Evolutionary conservation across 2,888 invertebrate genomes (phyloP), one percentile per base, ranked within the genome.

Genomic region (Meloe dianella): DNA sequence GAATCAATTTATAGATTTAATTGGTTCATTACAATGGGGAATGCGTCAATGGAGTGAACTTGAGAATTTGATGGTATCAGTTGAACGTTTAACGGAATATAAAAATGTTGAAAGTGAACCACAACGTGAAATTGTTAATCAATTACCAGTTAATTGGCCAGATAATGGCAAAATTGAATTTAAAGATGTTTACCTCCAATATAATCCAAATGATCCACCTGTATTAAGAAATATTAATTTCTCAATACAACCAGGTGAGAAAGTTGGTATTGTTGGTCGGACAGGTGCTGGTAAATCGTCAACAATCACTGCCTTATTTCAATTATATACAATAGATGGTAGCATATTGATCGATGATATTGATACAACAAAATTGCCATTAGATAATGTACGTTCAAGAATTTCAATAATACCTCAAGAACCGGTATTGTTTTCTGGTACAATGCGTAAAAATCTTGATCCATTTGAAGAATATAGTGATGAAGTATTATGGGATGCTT

Each of bases 221-320:
- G 94, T 96, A 20, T 85, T 97, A 29, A 92, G 89, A 72, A 88
- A 90, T 69, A 83, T 95, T 7, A 88, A 87, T 68, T 88, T 95
- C 65, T 80, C 84, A 0, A 89, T 94, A 61, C 85, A 90, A 75
- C 86, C 90, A n/a, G 89, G 89, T 66, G 89, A 89, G 85, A 92
- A 92, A 86, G 86, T 93, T 27, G 94, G 94, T 4, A 90, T 94
- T 9, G 91, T 93, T 2, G 94, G 95, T 0, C 84, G 94, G 74
- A 95, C 95, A 0, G 95, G 95, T 0, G 94, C 94, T 1, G 95
- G 94, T n/a, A 93, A 93, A 80, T 91, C 92, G 0, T 92, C 92
- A 0, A 83, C 92, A 58, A 91, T 93, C 74, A 87, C 91, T 0
- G 92, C 92, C 1, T 83, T 96, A 24, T 96, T 95, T 82, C 91